Base-by-base conservation (phyloP, 2,888 invertebrate genomes). In the Cynaeus angustus region DNA sequence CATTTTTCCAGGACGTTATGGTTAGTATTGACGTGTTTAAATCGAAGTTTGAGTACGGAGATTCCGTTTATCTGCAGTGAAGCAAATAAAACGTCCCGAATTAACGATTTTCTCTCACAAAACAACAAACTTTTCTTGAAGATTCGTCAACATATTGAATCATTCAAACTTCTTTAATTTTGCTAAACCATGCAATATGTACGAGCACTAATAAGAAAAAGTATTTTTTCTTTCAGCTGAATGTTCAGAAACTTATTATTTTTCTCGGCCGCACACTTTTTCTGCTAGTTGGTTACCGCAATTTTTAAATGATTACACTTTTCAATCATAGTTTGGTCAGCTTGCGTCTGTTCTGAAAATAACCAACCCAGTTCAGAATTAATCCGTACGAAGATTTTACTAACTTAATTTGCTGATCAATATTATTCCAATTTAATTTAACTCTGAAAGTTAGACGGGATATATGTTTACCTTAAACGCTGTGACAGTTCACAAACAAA, bases 1-100 rank as follows among this genome's bases (percentile, higher is more conserved):
- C 91, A 94, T 76, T 92, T 96, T 78, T 96, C 96, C 85, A 86
- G 93, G 70, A 92, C 93, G 72, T 86, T 96, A 74, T 92, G 94
- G 97, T 95, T 86, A 88, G 77, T 68, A n/a, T n/a, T n/a, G n/a
- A n/a, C n/a, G n/a, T n/a, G n/a, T n/a, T n/a, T n/a, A n/a, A n/a
- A n/a, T n/a, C n/a, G n/a, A n/a, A n/a, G n/a, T n/a, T n/a, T n/a
- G n/a, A n/a, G n/a, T n/a, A n/a, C n/a, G n/a, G n/a, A n/a, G n/a
- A n/a, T n/a, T n/a, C n/a, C n/a, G n/a, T n/a, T n/a, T n/a, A n/a
- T n/a, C n/a, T n/a, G n/a, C n/a, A n/a, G n/a, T n/a, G n/a, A n/a
- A n/a, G n/a, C n/a, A n/a, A n/a, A n/a, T n/a, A 28, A 28, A 28
- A 28, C 7, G 28, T 28, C 28, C 7, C 28, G 28, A n/a, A n/a